Conservation (phyloP, 2,797 vertebrate species). For the Parauchenoglanis ngamensis region DNA sequence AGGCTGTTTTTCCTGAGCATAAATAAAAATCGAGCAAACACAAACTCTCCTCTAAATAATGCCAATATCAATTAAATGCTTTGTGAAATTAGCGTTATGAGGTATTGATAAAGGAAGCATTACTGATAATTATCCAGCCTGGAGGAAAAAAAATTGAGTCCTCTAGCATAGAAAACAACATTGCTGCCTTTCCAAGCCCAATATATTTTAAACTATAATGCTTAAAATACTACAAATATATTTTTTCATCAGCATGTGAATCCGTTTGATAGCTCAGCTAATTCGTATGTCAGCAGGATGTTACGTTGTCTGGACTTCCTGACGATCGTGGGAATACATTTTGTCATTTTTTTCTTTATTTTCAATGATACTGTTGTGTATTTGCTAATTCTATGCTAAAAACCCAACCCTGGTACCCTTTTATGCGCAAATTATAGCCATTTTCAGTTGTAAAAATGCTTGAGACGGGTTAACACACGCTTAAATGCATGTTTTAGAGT, state of each 20-base stretch:
- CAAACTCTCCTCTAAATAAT: not conserved
- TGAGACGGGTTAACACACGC: not conserved
- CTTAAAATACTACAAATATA: not conserved
- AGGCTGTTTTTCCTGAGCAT: not conserved
- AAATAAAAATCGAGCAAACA: not conserved
- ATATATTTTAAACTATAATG: not conserved
- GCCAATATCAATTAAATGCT: not conserved
- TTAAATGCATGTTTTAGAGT: no score
- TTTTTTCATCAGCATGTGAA: not conserved
- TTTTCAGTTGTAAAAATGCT: not conserved
- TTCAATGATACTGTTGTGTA: not conserved
- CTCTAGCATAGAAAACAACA: not conserved
- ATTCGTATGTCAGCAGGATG: no score
- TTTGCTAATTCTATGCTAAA: not conserved
- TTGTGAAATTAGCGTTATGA: not conserved
- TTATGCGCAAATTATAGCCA: not conserved
- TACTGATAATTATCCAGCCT: not conserved
- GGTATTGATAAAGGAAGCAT: conserved; percentile 1
- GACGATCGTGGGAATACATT: not conserved
- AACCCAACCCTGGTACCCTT: not conserved
- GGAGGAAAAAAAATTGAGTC: not conserved
- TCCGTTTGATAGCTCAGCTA: not conserved
- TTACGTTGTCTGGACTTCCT: not conserved
- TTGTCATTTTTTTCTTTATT: no score
- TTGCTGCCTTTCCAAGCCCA: not conserved